These are phyloP conservation scores for Cephalopterus ornatus DNA, from an alignment of 2,113 vertebrate genomes.

Conservation along the genomic window DNA sequence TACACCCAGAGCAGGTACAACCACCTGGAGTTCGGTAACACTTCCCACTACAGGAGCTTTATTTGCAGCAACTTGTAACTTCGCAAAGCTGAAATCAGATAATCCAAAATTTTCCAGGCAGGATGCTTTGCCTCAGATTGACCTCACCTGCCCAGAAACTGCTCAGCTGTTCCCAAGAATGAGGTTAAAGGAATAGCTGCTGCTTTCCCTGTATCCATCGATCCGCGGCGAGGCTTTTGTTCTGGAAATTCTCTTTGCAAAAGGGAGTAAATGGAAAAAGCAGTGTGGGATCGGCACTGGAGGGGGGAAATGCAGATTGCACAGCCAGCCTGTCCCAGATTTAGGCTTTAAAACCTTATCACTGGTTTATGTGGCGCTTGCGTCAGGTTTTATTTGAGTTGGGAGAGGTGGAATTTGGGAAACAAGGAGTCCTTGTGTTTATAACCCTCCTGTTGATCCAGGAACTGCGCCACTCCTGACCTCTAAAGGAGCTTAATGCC, in stretches of 20 bases:
- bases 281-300: neutral
- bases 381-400: neutral
- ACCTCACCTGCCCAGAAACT: neutral
- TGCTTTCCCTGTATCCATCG: neutral
- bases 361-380: neutral
- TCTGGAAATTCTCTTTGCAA: neutral
- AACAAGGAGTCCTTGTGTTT: neutral
- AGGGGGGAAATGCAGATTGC: neutral
- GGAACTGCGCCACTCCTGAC: neutral
- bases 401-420: neutral
- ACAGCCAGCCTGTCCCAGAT: neutral
- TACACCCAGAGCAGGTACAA: neutral
- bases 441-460: neutral
- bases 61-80: neutral
- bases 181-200: neutral
- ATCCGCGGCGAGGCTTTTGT: neutral
- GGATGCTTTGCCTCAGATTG: neutral
- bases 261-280: neutral
- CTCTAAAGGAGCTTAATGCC: neutral
- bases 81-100: neutral
- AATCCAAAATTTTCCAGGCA: neutral
- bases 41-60: neutral
- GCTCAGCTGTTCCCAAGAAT: neutral
- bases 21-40: neutral
- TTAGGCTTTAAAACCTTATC: neutral